Evolutionary conservation across 2,113 vertebrate species (phyloP).

Genomic region (Puma concolor): DNA sequence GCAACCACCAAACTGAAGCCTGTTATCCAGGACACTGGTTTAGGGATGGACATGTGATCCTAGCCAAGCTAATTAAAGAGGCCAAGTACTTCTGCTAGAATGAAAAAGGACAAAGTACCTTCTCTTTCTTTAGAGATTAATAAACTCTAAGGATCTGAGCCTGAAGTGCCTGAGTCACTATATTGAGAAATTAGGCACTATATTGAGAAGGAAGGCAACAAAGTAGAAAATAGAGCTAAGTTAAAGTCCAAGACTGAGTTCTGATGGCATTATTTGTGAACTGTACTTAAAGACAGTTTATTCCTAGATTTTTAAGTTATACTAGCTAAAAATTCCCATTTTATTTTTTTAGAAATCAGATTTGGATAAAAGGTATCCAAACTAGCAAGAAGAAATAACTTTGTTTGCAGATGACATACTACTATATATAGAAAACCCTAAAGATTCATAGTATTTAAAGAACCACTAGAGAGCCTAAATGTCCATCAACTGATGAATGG

Average conservation of each 20-base stretch:
- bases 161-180: not conserved
- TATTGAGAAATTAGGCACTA: not conserved
- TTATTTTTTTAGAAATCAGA: not conserved
- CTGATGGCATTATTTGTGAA: not conserved
- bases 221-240: not conserved
- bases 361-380: not conserved
- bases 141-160: not conserved
- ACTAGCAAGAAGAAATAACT: not conserved
- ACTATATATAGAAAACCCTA: not conserved
- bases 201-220: not conserved
- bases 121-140: not conserved
- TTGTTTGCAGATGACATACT: not conserved
- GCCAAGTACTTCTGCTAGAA: not conserved
- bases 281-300: not conserved
- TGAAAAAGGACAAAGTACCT: conserved; percentile 31
- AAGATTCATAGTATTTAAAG: not conserved
- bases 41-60: not conserved
- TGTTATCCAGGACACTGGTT: not conserved
- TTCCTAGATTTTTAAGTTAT: not conserved
- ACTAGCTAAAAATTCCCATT: not conserved
- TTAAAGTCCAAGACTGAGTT: not conserved
- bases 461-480: not conserved
- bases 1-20: not conserved
- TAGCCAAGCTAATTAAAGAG: not conserved
- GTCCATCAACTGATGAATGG: no score